phyloP scores from a whole-genome alignment of 2,888 invertebrate genomes.

The Octonoba sinensis region DNA sequence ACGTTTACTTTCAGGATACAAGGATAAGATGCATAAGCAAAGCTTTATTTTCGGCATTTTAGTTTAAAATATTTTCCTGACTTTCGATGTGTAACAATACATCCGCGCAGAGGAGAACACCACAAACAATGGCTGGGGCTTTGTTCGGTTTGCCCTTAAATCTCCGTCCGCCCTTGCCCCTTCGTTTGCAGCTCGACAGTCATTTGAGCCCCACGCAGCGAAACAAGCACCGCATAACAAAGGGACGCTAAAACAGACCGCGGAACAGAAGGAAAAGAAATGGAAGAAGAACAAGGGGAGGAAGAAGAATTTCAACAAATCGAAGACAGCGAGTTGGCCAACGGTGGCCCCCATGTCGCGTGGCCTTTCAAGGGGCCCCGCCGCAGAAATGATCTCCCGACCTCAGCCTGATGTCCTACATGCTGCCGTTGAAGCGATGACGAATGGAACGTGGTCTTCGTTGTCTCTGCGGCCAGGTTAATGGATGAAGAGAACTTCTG shows the following conservation, averaged over 20 bases:
- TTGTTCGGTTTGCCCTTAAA: too few species aligned
- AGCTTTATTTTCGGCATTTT: too few species aligned
- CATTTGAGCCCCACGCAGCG: conserved; percentile 36
- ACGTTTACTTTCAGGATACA: too few species aligned
- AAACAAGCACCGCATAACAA: conserved; percentile 46
- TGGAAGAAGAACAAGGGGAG: conserved; percentile 6
- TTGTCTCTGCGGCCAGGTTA: conserved; percentile 23
- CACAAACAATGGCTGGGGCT: too few species aligned
- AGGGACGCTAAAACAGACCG: conserved; percentile 37
- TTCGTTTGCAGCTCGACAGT: conserved; percentile 2
- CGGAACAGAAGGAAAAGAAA: conserved; percentile 3
- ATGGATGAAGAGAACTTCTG: conserved; percentile 33
- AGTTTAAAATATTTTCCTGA: too few species aligned
- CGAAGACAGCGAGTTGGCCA: conserved; percentile 12
- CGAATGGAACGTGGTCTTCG: conserved; percentile 41
- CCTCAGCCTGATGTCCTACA: conserved; percentile 46
- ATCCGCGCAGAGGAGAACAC: too few species aligned
- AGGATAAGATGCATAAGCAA: too few species aligned
- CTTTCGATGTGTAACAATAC: too few species aligned
- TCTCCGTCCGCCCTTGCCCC: too few species aligned
- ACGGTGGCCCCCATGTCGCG: conserved; percentile 48
- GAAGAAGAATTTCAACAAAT: conserved; percentile 53
- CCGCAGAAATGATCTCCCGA: conserved; percentile 10
- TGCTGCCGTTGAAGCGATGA: conserved; percentile 58
- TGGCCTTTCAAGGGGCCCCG: conserved; percentile 25